A percentile compares a stretch with the other conserved stretches of the same genome.
phyloP scores from a whole-genome alignment of 2,888 invertebrate species.

The Caenorhabditis sp. region DNA sequence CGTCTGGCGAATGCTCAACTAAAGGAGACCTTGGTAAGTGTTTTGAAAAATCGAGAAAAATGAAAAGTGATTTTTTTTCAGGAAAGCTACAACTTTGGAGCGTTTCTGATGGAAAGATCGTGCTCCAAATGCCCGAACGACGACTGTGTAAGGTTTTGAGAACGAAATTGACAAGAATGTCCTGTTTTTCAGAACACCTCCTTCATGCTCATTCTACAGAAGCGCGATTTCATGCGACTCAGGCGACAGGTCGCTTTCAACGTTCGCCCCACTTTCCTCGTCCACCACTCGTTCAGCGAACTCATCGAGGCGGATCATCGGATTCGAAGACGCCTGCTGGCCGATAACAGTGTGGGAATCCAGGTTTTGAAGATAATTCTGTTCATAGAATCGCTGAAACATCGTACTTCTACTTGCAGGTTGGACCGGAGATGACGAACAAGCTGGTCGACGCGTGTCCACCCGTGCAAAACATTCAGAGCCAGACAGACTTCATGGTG shows the following conservation, averaged over 20 bases:
- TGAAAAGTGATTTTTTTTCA: constrained; percentile 3
- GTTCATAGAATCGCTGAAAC: not conserved
- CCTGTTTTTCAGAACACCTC: constrained; percentile 27
- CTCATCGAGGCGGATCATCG: constrained; percentile 2
- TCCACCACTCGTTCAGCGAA: constrained; percentile 35
- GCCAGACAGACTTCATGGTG: constrained; percentile 35
- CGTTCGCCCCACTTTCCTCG: constrained; percentile 22
- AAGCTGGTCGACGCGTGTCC: constrained; percentile 4
- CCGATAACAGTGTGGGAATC: constrained; percentile 5
- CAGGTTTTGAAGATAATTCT: constrained; percentile 17
- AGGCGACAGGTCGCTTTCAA: constrained; percentile 35
- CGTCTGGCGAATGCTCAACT: not conserved
- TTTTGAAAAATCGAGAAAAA: too few relatives aligned
- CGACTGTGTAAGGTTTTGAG: constrained; percentile 13
- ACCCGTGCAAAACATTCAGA: not conserved
- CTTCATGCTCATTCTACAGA: constrained; percentile 31
- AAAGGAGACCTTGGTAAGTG: too few relatives aligned
- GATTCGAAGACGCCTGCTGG: not conserved
- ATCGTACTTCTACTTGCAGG: not conserved
- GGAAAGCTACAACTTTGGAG: constrained; percentile 36
- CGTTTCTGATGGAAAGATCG: constrained; percentile 10
- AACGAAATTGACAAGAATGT: too few relatives aligned
- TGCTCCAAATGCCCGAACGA: constrained; percentile 34
- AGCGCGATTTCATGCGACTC: constrained; percentile 7
- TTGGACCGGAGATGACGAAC: constrained; percentile 17